Conservation (phyloP, 2,113 vertebrate genomes). For the Burhinus bistriatus region DNA sequence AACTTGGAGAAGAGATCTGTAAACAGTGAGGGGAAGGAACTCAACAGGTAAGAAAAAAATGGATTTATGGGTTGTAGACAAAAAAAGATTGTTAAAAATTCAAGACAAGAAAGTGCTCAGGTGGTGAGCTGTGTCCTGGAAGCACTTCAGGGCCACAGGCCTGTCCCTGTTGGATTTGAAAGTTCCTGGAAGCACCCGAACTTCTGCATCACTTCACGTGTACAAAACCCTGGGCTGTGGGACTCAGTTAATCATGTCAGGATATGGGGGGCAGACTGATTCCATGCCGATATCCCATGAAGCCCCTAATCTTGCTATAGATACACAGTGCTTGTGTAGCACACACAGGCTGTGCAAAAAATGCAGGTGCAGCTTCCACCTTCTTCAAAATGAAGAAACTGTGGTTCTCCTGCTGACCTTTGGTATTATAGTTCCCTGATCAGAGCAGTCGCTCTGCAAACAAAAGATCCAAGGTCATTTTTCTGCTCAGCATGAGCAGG, state of each 20-base stretch:
- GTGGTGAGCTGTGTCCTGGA: neutral
- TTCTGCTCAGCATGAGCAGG: slow-evolving; percentile 22
- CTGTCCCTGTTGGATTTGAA: neutral
- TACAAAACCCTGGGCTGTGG: neutral
- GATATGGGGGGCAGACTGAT: neutral
- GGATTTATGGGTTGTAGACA: neutral
- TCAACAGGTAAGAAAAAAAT: neutral
- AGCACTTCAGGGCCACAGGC: neutral
- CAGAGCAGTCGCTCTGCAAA: neutral
- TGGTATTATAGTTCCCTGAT: neutral
- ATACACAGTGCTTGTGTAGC: neutral
- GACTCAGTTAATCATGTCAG: neutral
- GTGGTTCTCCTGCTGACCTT: neutral
- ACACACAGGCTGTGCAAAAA: neutral
- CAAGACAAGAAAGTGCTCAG: neutral
- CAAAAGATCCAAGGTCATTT: slow-evolving; percentile 9
- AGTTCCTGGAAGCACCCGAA: neutral
- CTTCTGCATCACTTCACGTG: neutral
- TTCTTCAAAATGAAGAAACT: slow-evolving; percentile 9
- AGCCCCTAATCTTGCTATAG: neutral
- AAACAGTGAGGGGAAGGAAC: neutral
- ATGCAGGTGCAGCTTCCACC: neutral
- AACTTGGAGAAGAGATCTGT: neutral
- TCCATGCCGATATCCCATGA: neutral
- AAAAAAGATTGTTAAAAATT: neutral